Evolutionary conservation across 2,888 invertebrate genomes (phyloP).

Genomic region (Archips crataeganus): DNA sequence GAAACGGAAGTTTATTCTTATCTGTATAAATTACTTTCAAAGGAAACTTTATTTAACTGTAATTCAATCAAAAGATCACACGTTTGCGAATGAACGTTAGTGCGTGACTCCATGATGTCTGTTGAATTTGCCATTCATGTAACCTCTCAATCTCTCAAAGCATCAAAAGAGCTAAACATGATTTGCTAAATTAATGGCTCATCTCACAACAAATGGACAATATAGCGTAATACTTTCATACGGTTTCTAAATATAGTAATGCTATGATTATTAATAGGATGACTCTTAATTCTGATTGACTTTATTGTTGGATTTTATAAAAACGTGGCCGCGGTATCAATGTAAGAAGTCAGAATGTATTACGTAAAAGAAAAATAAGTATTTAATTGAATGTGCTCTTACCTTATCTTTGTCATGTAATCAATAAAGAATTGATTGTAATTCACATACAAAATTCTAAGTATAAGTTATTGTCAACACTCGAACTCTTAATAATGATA

Average conservation of each 20-base stretch:
- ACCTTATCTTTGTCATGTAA: neutral
- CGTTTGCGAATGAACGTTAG: slow-evolving; percentile 41
- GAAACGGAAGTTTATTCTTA: neutral
- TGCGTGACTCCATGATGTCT: slow-evolving; percentile 61
- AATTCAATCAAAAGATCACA: slow-evolving; percentile 62
- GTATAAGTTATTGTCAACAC: neutral
- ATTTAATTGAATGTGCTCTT: neutral
- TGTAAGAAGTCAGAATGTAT: neutral
- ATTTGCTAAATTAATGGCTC: slow-evolving; percentile 50
- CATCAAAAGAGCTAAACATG: slow-evolving; percentile 48
- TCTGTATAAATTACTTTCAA: neutral
- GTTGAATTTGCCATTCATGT: slow-evolving; percentile 68
- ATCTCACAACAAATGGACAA: slow-evolving; percentile 3
- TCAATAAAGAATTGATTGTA: neutral
- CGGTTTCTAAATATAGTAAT: neutral
- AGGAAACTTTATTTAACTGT: slow-evolving; percentile 37
- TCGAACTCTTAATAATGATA: neutral
- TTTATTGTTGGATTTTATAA: slow-evolving; percentile 8
- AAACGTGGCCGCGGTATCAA: neutral
- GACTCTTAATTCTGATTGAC: slow-evolving; percentile 9
- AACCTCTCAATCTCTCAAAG: slow-evolving; percentile 40
- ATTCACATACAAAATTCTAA: neutral
- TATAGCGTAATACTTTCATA: slow-evolving; percentile 3
- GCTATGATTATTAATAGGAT: slow-evolving; percentile 6
- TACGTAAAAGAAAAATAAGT: neutral